These are phyloP conservation scores for Caracal caracal DNA, from an alignment of 2,113 vertebrate genomes.

Conservation along the genomic window DNA sequence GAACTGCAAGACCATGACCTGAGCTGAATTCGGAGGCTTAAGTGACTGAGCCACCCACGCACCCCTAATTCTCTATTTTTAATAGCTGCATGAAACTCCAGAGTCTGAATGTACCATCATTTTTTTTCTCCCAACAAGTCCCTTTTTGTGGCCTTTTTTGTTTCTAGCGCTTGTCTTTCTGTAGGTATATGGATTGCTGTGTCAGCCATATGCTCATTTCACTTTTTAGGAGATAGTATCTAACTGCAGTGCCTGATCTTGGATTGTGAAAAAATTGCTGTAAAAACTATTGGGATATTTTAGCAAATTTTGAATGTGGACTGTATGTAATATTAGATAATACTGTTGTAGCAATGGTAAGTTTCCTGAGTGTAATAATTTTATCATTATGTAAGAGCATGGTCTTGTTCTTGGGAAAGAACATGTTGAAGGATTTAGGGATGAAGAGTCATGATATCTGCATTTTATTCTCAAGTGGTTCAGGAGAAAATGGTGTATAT, in stretches of 20 bases:
- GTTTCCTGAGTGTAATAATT: background rate
- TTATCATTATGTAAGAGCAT: background rate
- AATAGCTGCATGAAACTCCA: background rate
- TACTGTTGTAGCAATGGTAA: background rate
- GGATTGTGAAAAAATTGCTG: background rate
- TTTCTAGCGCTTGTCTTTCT: background rate
- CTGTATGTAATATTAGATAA: background rate
- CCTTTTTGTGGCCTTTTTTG: background rate
- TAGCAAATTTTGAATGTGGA: background rate
- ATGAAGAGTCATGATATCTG: background rate
- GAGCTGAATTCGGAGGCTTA: background rate
- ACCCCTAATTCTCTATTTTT: background rate
- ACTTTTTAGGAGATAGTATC: background rate
- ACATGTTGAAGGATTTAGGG: background rate
- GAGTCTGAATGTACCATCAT: background rate
- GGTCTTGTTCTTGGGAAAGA: constrained; percentile 5
- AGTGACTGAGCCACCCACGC: background rate
- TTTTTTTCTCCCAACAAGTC: background rate
- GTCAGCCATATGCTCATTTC: background rate
- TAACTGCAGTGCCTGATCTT: background rate
- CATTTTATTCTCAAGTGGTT: background rate
- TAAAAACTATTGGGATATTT: background rate
- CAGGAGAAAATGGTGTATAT: background rate
- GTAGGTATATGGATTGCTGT: background rate
- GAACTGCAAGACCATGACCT: background rate